Evolutionary conservation across 2,888 invertebrate species (phyloP).

Genomic region (Pseudeuparius sepicola): DNA sequence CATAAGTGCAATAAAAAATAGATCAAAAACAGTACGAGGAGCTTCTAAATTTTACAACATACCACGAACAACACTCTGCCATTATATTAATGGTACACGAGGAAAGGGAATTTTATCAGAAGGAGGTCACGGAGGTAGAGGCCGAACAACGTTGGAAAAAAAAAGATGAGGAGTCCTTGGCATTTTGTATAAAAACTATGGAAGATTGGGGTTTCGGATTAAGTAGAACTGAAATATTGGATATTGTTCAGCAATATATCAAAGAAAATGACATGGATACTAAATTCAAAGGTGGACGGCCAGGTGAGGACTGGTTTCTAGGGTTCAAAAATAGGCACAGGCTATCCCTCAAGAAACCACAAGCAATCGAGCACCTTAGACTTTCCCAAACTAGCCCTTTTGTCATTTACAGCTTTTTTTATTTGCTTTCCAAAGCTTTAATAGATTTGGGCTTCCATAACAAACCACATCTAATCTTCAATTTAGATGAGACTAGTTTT

Average conservation of each 20-base stretch:
- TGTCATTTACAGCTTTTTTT: slow-evolving; percentile 1
- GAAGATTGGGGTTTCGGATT: slow-evolving; percentile 5
- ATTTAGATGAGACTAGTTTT: slow-evolving; percentile 6
- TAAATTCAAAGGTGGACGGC: slow-evolving; percentile 2
- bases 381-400: slow-evolving; percentile 3
- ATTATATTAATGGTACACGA: slow-evolving; percentile 2
- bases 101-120: background rate
- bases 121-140: background rate
- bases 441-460: background rate
- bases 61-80: slow-evolving; percentile 3
- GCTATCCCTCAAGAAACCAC: slow-evolving; percentile 4
- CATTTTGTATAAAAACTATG: background rate
- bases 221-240: slow-evolving; percentile 1
- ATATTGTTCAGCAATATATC: slow-evolving; percentile 5
- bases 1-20: background rate
- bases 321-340: background rate
- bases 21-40: background rate
- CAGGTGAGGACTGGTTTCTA: slow-evolving; percentile 1
- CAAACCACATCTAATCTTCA: background rate
- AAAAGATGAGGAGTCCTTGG: background rate
- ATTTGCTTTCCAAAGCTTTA: slow-evolving; percentile 1
- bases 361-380: slow-evolving; percentile 4
- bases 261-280: slow-evolving; percentile 4
- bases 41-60: slow-evolving; percentile 3
- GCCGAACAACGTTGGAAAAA: background rate